A percentile compares a stretch with the other conserved stretches of the same genome.
These are phyloP conservation scores for Antennarius striatus DNA, from an alignment of 2,113 vertebrate species.

Conservation along the genomic window DNA sequence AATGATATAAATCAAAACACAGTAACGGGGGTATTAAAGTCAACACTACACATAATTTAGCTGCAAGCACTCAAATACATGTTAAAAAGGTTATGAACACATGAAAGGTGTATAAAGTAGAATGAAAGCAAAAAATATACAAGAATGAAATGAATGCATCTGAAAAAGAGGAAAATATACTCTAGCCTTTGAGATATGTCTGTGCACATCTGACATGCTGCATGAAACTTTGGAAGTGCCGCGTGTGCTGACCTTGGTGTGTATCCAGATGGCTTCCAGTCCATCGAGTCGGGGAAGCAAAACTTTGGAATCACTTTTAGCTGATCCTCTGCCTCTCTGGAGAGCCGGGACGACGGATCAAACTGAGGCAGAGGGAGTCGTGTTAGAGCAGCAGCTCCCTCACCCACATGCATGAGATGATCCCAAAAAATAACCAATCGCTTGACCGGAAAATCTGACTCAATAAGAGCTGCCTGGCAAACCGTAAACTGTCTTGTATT, in stretches of 20 bases:
- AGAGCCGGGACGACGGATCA: conserved; percentile 88
- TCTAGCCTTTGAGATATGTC: neutral
- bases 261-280: conserved; percentile 88
- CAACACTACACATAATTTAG: neutral
- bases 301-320: conserved; percentile 95
- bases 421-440: too few species aligned
- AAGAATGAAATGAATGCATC: conserved; percentile 7
- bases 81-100: neutral
- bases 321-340: conserved; percentile 92
- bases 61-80: neutral
- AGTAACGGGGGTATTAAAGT: conserved; percentile 20
- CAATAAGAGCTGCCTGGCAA: too few species aligned
- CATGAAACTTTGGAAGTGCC: neutral
- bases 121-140: neutral
- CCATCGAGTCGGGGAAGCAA: conserved; percentile 94
- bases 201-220: neutral
- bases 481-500: too few species aligned
- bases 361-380: conserved; percentile 76
- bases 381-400: neutral
- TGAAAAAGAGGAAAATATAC: neutral
- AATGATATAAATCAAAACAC: conserved; percentile 28
- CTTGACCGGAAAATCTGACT: too few species aligned
- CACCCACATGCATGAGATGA: neutral
- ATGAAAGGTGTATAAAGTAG: neutral
- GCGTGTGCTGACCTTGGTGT: conserved; percentile 83